Evolutionary conservation across 2,888 invertebrate species (phyloP), one percentile per base, ranked within the genome.

Genomic region (Melieria picta): DNA sequence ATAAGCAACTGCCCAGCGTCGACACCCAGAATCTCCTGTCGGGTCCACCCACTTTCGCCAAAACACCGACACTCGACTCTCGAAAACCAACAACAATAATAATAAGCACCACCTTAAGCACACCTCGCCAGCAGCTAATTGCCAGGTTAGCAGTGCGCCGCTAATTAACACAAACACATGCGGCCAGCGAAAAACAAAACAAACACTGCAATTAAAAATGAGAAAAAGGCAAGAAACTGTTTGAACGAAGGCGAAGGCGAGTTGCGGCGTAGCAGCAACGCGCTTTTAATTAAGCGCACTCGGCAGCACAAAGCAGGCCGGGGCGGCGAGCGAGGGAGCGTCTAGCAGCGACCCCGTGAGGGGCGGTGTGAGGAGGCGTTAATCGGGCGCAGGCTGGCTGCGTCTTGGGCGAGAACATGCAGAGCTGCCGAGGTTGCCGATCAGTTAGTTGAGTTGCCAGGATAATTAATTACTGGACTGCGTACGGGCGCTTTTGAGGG

Each of bases 381-480:
- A 30, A 30, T 30, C 30, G 30, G 30, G 30, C 30, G 30, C 30
- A 30, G 30, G 30, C 30, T 30, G 30, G 30, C 30, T 30, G 30
- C 30, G 30, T 30, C 30, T 30, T 30, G 30, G 30, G 30, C 30
- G 30, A 30, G 30, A 30, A 30, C 30, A 30, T 30, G 30, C 30
- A 30, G 30, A 30, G 30, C 30, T 30, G 30, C 30, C 30, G 30
- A 30, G 30, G 30, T 30, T 30, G 2, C 30, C 30, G 30, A 30
- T 30, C 30, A 67, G 62, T 69, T 62, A 69, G 69, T 69, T 69
- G 56, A 69, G 69, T 69, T 69, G 69, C 69, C 61, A 62, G 69
- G 62, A 69, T 62, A 62, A 69, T 69, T 69, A 69, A 69, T 69
- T 69, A 69, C 61, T 55, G 56, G 69, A 46, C 52, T 69, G 61